Conservation (phyloP, 2,888 invertebrate genomes). For the Sussaba pulchella region DNA sequence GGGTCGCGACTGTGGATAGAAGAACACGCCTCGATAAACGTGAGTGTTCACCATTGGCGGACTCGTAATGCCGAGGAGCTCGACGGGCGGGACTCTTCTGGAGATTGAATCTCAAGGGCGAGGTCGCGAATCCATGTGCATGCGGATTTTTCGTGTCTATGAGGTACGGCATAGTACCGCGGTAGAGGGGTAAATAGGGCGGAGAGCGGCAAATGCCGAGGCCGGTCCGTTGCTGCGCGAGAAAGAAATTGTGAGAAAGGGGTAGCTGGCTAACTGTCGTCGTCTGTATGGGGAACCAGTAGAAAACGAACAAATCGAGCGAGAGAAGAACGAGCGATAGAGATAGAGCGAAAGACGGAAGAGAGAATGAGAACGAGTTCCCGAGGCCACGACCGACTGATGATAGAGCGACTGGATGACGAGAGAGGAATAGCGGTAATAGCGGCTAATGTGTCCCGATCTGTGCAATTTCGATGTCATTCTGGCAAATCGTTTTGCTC, state of each 20-base stretch:
- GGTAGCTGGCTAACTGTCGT: constrained; percentile 30
- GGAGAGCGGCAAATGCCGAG: constrained; percentile 43
- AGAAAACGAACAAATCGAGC: constrained; percentile 65
- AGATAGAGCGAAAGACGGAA: constrained; percentile 56
- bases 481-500: constrained; percentile 46
- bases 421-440: constrained; percentile 76
- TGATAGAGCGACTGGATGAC: constrained; percentile 73
- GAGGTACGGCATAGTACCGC: neutral
- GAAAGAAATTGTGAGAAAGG: constrained; percentile 58
- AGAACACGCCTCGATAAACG: constrained; percentile 66
- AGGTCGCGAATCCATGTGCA: constrained; percentile 51
- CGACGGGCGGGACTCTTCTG: constrained; percentile 51
- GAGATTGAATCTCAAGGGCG: constrained; percentile 77
- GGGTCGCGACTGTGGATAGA: constrained; percentile 29
- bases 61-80: constrained; percentile 62
- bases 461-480: constrained; percentile 62
- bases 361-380: constrained; percentile 29
- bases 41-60: constrained; percentile 74
- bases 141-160: neutral
- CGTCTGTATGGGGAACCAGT: constrained; percentile 18
- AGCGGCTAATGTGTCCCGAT: constrained; percentile 74
- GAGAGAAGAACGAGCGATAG: constrained; percentile 59
- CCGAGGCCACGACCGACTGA: constrained; percentile 52
- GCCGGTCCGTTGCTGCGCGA: constrained; percentile 39
- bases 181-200: constrained; percentile 47